Base-by-base conservation (phyloP, 1,140 invertebrate genomes). In the Nomia melanderi region DNA sequence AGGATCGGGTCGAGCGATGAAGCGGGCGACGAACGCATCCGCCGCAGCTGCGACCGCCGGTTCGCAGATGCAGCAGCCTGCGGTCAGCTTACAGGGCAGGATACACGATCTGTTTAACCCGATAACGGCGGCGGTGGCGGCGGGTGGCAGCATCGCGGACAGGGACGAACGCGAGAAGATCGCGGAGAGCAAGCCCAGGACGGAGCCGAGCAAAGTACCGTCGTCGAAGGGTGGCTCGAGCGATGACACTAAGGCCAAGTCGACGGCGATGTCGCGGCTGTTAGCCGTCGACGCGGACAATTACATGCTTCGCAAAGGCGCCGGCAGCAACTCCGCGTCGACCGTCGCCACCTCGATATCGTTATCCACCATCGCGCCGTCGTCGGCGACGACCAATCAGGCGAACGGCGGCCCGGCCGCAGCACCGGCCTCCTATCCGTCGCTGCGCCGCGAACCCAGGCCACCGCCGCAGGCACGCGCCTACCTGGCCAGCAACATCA, bases 271-370 rank as follows among this genome's bases (percentile, higher is more conserved):
- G 87, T 88, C 90, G 53, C 88, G 90, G 44, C 83, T 92, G 39
- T 67, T 93, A 70, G 91, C 92, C 80, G 93, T 94, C 57, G 94
- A 95, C 88, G 91, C 93, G 59, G 93, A 94, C 81, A 95, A 95
- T 88, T 95, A 95, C 87, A 95, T 95, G 94, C 90, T 94, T 14
- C 90, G 93, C 17, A 90, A 90, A 71, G 88, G 88, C 53, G 76
- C 81, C 31, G 54, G 62, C 50, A 44, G 36, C 25, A 56, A 59
- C 25, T 59, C 50, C 33, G 50, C 23, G 7, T 41, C 73, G 78
- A 31, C 62, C 23, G 23, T 11, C 8, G 50, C 50, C 8, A 53
- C n/a, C 23, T 41, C 74, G 65, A 36, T 53, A 54, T 74, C 76
- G 53, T 25, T 59, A 31, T 54, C 73, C 20, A 50, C 47, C 20